Base-by-base conservation (phyloP, 2,797 vertebrate species). In the Anguilla pacifica region DNA sequence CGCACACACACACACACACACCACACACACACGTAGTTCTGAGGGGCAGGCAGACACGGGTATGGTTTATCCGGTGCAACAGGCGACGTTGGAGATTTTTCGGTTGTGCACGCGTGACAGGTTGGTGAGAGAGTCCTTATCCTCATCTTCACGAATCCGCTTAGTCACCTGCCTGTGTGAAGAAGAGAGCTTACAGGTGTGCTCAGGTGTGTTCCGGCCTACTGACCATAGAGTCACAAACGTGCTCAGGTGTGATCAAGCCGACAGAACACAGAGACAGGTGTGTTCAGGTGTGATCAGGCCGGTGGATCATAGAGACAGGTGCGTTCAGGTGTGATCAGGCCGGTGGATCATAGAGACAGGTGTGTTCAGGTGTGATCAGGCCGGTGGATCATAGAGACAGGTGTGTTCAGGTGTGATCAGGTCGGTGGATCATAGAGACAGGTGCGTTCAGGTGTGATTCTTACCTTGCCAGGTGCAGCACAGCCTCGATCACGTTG, bases 401-500 rank as follows among this genome's bases (percentile, higher is more conserved):
- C 22, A 59, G 61, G 64, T 55, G 25, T 19, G 17, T 6, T 22
- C 61, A 67, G 61, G 61, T n/a, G 61, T n/a, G 22, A n/a, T 67
- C 25, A 67, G 61, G 22, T 25, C 61, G 25, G 61, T 22, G 25
- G 61, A n/a, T 67, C 25, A 25, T 25, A 67, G 6, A 3, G 3
- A 4, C 22, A 59, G 61, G 64, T 55, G 25, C 9, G 82, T 25
- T 31, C n/a, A 67, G 39, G n/a, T 51, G 64, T 2, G 57, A 19
- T 25, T 35, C 93, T 93, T 96, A 99, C 98, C 97, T 96, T 92
- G 98, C 98, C 91, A 99, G 97, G 92, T 99, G 98, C 90, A 99
- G 97, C 91, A 99, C 97, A 4, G 98, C 98, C 93, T 99, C 98
- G 70, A 99, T 94, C 87, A 98, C 92, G 89, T 99, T 99, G 70